phyloP scores from a whole-genome alignment of 92 coral and sea anemone species.

The Paramuricea clavata region DNA sequence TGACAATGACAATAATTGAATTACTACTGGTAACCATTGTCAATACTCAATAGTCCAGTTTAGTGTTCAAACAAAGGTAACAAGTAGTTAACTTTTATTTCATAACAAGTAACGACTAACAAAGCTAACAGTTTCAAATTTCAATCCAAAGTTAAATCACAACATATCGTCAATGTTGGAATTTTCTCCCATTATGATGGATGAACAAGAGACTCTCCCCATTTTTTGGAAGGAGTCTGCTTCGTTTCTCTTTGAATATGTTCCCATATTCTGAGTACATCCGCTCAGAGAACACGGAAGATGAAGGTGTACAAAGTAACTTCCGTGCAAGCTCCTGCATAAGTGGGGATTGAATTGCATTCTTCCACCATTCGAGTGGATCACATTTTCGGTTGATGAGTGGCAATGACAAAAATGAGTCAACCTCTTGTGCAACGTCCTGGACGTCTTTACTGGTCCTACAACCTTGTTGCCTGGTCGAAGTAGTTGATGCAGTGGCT shows the following conservation, averaged over 20 bases:
- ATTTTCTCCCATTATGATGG: slow-evolving; percentile 8
- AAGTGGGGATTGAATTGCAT: slow-evolving; percentile 32
- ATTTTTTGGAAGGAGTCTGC: slow-evolving; percentile 2
- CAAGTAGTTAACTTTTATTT: not conserved
- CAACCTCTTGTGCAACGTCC: slow-evolving; percentile 21
- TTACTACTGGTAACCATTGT: not conserved
- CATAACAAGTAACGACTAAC: not conserved
- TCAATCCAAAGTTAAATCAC: not conserved
- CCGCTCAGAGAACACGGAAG: slow-evolving; percentile 31
- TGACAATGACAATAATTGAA: not conserved
- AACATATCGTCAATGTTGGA: not conserved
- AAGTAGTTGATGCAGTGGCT: slow-evolving; percentile 9
- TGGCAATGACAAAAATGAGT: slow-evolving; percentile 1
- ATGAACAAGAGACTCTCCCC: slow-evolving; percentile 15
- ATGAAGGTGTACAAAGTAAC: slow-evolving; percentile 32
- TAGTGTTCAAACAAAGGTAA: not conserved
- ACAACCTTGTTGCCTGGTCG: not conserved
- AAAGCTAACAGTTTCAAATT: not conserved
- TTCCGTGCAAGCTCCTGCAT: slow-evolving; percentile 25
- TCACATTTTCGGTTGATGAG: not conserved
- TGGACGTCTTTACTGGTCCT: not conserved
- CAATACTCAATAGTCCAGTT: not conserved
- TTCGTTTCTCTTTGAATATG: slow-evolving; percentile 12
- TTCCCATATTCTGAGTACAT: slow-evolving; percentile 35
- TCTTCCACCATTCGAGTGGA: slow-evolving; percentile 42